A percentile compares a stretch with the other conserved stretches of the same genome.
phyloP scores from a whole-genome alignment of 64 coral and sea anemone genomes.

The Trachythela sp. region DNA sequence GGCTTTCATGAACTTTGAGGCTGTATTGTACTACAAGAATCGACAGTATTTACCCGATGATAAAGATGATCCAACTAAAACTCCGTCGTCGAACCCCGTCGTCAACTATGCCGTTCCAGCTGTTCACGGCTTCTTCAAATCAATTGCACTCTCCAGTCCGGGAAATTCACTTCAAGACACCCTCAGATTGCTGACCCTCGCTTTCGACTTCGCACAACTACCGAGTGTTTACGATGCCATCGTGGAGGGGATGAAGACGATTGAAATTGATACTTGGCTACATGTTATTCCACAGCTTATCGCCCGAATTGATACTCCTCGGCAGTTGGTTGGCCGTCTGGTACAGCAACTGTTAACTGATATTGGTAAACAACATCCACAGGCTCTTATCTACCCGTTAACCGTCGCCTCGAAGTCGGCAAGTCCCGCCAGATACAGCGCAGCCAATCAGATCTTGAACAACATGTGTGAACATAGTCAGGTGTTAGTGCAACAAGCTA shows the following conservation, averaged over 20 bases:
- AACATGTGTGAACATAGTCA: constrained; percentile 99
- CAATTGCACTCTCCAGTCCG: constrained; percentile 77
- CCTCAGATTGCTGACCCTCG: constrained; percentile 80
- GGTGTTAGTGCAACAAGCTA: constrained; percentile 89
- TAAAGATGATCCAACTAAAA: constrained; percentile 16
- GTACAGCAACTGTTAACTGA: constrained; percentile 92
- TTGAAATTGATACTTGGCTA: constrained; percentile 95
- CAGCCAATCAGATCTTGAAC: constrained; percentile 96
- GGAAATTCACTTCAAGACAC: constrained; percentile 94
- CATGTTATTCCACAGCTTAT: constrained; percentile 98
- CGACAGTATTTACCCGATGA: constrained; percentile 55
- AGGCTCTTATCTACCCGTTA: constrained; percentile 91
- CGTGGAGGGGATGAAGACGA: constrained; percentile 96
- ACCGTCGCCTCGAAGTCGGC: constrained; percentile 96
- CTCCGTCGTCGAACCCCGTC: constrained; percentile 34
- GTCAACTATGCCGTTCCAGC: constrained; percentile 85
- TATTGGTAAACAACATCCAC: constrained; percentile 96
- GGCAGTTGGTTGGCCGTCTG: constrained; percentile 84
- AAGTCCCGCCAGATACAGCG: constrained; percentile 72
- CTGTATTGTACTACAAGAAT: constrained; percentile 94
- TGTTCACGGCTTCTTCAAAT: constrained; percentile 91
- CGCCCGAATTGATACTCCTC: constrained; percentile 90
- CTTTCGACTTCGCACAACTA: constrained; percentile 92
- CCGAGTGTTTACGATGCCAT: constrained; percentile 88
- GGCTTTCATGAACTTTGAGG: constrained; percentile 98